A percentile compares a stretch with the other conserved stretches of the same genome.
Conservation (phyloP, 1,140 invertebrate species). For the Callitettix versicolor region DNA sequence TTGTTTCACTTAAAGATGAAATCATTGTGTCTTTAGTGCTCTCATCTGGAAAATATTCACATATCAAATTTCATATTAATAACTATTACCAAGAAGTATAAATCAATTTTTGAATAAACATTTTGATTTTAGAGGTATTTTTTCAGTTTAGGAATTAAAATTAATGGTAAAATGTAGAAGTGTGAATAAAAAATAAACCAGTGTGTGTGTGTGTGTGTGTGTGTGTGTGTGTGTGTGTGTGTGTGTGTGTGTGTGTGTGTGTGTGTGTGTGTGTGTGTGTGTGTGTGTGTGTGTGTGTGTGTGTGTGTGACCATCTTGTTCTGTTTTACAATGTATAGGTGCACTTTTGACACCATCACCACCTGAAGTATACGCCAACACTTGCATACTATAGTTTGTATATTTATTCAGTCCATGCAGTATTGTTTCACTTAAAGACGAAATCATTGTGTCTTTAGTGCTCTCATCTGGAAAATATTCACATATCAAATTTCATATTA, state of each 20-base stretch:
- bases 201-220: too few relatives aligned
- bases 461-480: slow-evolving; percentile 60
- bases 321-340: slow-evolving; percentile 87
- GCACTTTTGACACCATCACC: slow-evolving; percentile 88
- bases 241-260: too few relatives aligned
- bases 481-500: background rate
- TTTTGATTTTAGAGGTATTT: too few relatives aligned
- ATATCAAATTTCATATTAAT: background rate
- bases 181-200: too few relatives aligned
- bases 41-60: slow-evolving; percentile 52
- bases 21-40: slow-evolving; percentile 85
- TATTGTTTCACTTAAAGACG: slow-evolving; percentile 83
- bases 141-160: too few relatives aligned
- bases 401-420: slow-evolving; percentile 86
- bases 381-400: slow-evolving; percentile 95
- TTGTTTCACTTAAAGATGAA: slow-evolving; percentile 82
- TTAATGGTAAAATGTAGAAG: too few relatives aligned
- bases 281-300: too few relatives aligned
- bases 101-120: background rate
- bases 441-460: slow-evolving; percentile 82
- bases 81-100: background rate
- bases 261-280: too few relatives aligned
- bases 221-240: too few relatives aligned
- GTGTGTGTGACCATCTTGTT: slow-evolving; percentile 95
- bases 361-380: slow-evolving; percentile 85